Conservation (phyloP, 2,113 vertebrate species). For the Asarcornis scutulata region DNA sequence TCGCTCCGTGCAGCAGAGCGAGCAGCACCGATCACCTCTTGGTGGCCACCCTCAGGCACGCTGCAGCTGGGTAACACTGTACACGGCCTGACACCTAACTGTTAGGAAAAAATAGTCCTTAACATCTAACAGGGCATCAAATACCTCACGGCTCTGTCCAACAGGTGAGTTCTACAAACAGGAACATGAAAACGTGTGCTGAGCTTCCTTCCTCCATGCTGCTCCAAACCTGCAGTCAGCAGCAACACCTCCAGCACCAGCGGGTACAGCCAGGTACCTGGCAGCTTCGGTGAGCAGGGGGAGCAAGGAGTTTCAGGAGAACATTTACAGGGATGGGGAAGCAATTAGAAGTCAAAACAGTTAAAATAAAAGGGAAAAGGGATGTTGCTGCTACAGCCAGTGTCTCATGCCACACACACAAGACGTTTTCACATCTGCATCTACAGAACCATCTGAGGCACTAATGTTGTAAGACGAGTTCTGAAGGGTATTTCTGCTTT, state of each 20-base stretch:
- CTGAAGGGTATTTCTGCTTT: neutral
- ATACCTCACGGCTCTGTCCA: neutral
- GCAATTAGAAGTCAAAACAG: neutral
- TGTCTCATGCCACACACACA: neutral
- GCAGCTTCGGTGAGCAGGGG: neutral
- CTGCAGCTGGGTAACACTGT: neutral
- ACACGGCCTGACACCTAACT: neutral
- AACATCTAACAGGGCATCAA: neutral
- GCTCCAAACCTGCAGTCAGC: neutral
- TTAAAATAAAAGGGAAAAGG: neutral
- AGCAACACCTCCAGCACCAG: neutral
- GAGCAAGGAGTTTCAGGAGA: neutral
- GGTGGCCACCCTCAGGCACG: neutral
- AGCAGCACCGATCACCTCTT: neutral
- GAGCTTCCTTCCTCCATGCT: neutral
- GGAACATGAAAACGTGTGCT: fast-evolving
- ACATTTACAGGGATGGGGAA: neutral
- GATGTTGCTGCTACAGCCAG: neutral
- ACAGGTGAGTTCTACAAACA: neutral
- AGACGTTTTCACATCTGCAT: neutral
- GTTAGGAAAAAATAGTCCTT: neutral
- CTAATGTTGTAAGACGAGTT: fast-evolving
- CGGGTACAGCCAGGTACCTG: neutral
- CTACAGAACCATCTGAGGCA: neutral
- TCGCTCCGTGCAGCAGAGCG: neutral